Evolutionary conservation across 2,113 vertebrate genomes (phyloP).

Genomic region (Nothoprocta perdicaria): DNA sequence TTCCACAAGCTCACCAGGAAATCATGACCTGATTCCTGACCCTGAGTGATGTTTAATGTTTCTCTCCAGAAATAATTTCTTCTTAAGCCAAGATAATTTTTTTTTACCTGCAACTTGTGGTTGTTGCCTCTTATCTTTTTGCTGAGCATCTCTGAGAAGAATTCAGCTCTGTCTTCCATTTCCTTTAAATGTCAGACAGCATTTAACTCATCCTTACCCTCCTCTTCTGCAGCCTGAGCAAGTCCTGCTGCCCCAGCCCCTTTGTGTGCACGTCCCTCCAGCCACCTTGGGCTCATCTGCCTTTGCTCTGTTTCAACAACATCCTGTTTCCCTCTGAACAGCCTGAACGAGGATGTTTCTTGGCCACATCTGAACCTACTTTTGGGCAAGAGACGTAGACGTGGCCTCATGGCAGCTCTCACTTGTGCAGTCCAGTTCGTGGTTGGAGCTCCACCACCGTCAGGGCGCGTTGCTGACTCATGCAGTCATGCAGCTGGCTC

Average conservation of each 20-base stretch:
- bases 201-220: background rate
- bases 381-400: background rate
- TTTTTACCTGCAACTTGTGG: background rate
- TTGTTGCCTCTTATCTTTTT: background rate
- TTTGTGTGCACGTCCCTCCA: background rate
- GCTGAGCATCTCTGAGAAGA: background rate
- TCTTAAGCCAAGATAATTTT: background rate
- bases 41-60: background rate
- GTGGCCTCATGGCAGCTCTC: background rate
- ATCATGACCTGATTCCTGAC: background rate
- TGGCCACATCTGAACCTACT: background rate
- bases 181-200: background rate
- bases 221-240: background rate
- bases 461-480: conserved; percentile 24
- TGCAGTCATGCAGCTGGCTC: background rate
- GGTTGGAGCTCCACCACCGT: conserved; percentile 27
- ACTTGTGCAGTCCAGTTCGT: background rate
- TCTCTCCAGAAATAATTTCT: background rate
- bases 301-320: background rate
- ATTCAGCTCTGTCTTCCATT: background rate
- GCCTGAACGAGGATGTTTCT: background rate
- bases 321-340: background rate
- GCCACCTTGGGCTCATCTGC: background rate
- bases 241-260: background rate
- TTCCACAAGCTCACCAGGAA: background rate